phyloP scores from a whole-genome alignment of 2,113 vertebrate genomes.

The Nibea albiflora region DNA sequence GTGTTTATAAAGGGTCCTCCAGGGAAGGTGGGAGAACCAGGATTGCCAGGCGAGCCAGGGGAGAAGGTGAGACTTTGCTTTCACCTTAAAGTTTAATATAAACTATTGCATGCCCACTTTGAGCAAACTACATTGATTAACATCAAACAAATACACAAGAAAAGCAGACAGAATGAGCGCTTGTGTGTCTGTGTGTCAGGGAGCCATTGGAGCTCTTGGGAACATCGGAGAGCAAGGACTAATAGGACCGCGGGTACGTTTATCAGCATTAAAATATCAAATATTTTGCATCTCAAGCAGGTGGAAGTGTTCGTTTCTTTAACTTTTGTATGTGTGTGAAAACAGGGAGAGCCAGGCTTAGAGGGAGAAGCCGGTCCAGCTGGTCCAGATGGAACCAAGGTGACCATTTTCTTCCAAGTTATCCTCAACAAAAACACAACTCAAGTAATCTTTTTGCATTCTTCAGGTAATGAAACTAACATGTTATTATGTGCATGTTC shows the following conservation, averaged over 20 bases:
- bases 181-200: slow-evolving; percentile 80
- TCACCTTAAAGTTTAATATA: background rate
- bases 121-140: background rate
- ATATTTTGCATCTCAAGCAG: background rate
- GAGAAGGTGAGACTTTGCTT: slow-evolving; percentile 86
- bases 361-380: slow-evolving; percentile 90
- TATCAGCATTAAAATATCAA: slow-evolving; percentile 10
- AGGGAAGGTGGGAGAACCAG: slow-evolving; percentile 86
- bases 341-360: slow-evolving; percentile 91
- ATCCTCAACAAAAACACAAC: background rate
- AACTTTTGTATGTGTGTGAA: background rate
- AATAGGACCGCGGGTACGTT: slow-evolving; percentile 89
- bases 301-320: background rate
- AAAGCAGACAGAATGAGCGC: background rate
- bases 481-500: background rate
- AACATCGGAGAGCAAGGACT: slow-evolving; percentile 92
- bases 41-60: slow-evolving; percentile 91
- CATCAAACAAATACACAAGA: background rate
- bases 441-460: background rate
- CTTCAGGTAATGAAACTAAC: background rate
- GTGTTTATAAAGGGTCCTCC: slow-evolving; percentile 86
- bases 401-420: slow-evolving; percentile 51
- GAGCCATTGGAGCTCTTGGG: slow-evolving; percentile 89
- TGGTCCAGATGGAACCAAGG: slow-evolving; percentile 94
- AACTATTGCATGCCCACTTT: background rate